phyloP scores from a whole-genome alignment of 2,113 vertebrate species.

The Ceyx melanurus region DNA sequence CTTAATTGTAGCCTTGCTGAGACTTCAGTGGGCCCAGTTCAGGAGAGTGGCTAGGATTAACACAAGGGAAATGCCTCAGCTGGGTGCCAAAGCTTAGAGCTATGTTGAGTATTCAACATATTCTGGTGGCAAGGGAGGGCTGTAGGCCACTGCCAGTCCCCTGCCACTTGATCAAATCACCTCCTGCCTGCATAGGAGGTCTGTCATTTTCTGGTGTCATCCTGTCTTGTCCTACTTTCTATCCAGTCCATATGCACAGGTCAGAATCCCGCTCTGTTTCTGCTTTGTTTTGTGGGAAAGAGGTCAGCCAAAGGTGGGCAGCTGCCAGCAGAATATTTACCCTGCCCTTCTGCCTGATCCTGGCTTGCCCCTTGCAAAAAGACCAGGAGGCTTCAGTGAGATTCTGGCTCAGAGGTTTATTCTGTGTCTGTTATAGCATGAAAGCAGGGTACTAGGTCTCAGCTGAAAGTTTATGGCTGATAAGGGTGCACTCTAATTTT shows the following conservation, averaged over 20 bases:
- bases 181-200: not conserved
- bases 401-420: not conserved
- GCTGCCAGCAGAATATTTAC: not conserved
- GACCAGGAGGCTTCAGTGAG: not conserved
- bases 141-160: not conserved
- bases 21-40: slow-evolving; percentile 3
- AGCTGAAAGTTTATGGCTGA: slow-evolving; percentile 7
- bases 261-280: not conserved
- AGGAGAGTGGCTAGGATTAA: not conserved
- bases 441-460: not conserved
- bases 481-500: not conserved
- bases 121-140: not conserved
- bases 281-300: not conserved
- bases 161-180: not conserved
- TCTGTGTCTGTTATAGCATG: not conserved
- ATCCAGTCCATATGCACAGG: not conserved
- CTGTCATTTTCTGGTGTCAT: not conserved
- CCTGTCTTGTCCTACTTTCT: not conserved
- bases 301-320: not conserved
- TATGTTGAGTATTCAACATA: not conserved
- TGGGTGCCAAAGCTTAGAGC: not conserved
- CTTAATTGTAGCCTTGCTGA: slow-evolving; percentile 66
- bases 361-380: not conserved
- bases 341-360: not conserved
- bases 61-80: not conserved